Conservation (phyloP, 2,113 vertebrate genomes). For the Poecile atricapillus region DNA sequence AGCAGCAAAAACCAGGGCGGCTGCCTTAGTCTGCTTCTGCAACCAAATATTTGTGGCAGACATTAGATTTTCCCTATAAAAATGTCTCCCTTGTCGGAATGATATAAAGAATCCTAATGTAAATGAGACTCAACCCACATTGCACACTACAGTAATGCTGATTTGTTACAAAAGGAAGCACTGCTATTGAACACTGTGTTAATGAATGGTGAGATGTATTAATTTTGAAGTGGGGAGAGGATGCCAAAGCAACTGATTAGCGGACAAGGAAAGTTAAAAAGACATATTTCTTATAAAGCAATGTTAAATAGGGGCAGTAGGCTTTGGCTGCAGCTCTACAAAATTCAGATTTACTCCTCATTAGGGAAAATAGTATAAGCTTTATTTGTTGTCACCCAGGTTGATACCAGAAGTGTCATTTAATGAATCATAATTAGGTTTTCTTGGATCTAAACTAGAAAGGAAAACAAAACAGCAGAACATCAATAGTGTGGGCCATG, state of each 20-base stretch:
- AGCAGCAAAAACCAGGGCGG: not conserved
- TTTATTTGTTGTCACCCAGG: not conserved
- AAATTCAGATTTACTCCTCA: not conserved
- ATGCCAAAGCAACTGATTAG: not conserved
- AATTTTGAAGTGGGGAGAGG: not conserved
- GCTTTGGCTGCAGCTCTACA: not conserved
- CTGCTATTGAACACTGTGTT: not conserved
- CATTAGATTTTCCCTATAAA: not conserved
- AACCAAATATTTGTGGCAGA: not conserved
- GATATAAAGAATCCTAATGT: not conserved
- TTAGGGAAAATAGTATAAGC: not conserved
- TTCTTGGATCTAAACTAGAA: not conserved
- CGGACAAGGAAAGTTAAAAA: not conserved
- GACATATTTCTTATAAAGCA: not conserved
- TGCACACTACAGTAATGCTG: not conserved
- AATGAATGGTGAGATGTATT: not conserved
- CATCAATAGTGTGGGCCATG: not conserved
- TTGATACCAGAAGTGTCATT: not conserved
- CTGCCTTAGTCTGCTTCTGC: not conserved
- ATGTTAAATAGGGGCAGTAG: not conserved
- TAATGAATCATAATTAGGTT: not conserved
- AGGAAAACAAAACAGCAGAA: not conserved
- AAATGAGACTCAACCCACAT: not conserved
- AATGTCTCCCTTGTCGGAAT: not conserved
- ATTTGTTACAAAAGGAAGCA: not conserved